Conservation (phyloP, 2,797 vertebrate genomes). For the Sus cebifrons region DNA sequence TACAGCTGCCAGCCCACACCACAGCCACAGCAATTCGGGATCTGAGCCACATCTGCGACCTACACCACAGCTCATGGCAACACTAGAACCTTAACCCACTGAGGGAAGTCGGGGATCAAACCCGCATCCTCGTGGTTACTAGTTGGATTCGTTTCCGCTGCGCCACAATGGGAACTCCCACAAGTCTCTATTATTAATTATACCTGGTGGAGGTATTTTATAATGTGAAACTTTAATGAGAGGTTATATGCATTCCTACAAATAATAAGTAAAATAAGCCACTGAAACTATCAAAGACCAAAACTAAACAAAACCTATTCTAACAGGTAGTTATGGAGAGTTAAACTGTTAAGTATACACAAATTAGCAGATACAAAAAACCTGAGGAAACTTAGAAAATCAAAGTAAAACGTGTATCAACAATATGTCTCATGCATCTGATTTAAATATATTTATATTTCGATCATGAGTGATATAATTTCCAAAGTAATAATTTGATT, state of each 20-base stretch:
- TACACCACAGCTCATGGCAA: too few relatives aligned
- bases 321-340: neutral
- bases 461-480: neutral
- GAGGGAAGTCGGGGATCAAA: too few relatives aligned
- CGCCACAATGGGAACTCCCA: too few relatives aligned
- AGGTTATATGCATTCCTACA: neutral
- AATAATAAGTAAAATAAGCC: constrained; percentile 34
- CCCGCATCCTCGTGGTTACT: too few relatives aligned
- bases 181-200: neutral
- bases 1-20: too few relatives aligned
- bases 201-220: neutral
- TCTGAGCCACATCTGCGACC: too few relatives aligned
- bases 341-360: neutral
- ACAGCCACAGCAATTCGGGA: too few relatives aligned
- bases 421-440: neutral
- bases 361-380: constrained; percentile 45
- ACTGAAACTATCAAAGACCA: constrained; percentile 41
- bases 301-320: constrained; percentile 3
- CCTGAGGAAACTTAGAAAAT: constrained; percentile 20
- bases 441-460: constrained; percentile 3
- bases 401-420: constrained; percentile 5
- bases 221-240: neutral
- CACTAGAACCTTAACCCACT: too few relatives aligned
- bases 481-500: constrained; percentile 40
- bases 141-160: too few relatives aligned